Evolutionary conservation across 2,113 vertebrate genomes (phyloP), one percentile per base, ranked within the genome.

Genomic region (Calidris pygmaea): DNA sequence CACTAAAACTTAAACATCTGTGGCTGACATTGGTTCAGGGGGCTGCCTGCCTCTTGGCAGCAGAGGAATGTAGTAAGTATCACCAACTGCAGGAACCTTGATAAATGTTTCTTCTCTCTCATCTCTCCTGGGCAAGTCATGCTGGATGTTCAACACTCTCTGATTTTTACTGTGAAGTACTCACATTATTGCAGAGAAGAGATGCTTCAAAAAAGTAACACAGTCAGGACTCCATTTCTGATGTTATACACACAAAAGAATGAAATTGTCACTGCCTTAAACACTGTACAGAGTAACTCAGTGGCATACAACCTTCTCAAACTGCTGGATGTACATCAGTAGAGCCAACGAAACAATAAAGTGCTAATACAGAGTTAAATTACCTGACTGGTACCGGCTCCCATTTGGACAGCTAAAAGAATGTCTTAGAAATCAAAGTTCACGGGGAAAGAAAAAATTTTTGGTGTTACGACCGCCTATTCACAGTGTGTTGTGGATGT

Each of bases 391-490:
- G 7, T 23, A 83, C 47, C 23, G 21, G 14, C 39, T 58, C 12
- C 13, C 12, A 2, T 65, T 37, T 47, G 35, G 50, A 29, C 35
- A 53, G 50, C 39, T 56, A 34, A 22, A 88, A 67, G 7, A 62
- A 45, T 0, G 2, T 32, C 43, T 55, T 67, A 56, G 43, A 50
- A 83, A 41, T 12, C 17, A 14, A 65, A 20, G 5, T 37, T 83
- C 23, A 53, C 0, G 2, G 53, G 21, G 12, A 75, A 91, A 76
- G 6, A 9, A 29, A 35, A 55, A 55, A 9, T 11, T 8, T 10
- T 39, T 79, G 58, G 7, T 62, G 15, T 11, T 27, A 3, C 4
- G 19, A 43, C 14, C 0, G 0, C 14, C 14, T 37, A 2, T 79
- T 83, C 73, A 26, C 35, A 34, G 32, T 1, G 30, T 3, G 3